Evolutionary conservation across 2,888 invertebrate species (phyloP), one percentile per base, ranked within the genome.

Genomic region (Amphipyra tragopoginis): DNA sequence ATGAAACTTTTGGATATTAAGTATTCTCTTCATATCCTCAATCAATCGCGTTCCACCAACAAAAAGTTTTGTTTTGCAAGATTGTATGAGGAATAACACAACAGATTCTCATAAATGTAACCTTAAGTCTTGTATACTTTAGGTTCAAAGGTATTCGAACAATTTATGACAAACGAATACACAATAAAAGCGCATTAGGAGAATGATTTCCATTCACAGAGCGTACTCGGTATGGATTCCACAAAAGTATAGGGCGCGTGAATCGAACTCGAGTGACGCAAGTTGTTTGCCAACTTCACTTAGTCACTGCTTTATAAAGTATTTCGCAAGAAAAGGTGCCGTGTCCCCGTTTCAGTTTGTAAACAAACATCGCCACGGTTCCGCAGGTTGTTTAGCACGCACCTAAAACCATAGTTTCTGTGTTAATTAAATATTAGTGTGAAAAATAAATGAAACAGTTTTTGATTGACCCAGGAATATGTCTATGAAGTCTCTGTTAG

Each of bases 221-320:
- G 26, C 48, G 49, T 55, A 58, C 63, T 59, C 48, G 40, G 52
- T 65, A 49, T 54, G 21, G 49, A 63, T 70, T 59, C 64, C 56
- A 59, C 70, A 61, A 62, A 64, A 65, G 64, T 66, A 55, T 65
- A 57, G 74, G 69, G 65, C 72, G 57, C 58, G 54, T 56, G 65
- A 59, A 53, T 68, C 68, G 54, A 50, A 52, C 73, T 65, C 63
- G 61, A 59, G 72, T 92, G 90, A 92, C 90, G 90, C 87, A 92
- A 92, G 82, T 86, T 91, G 92, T 93, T 93, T 91, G 90, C 87
- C 81, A 82, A 88, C 86, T 84, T 82, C 80, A 86, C 88, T 90
- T 90, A 90, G 88, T 92, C 89, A 89, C 85, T 84, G 75, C 81
- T 83, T 85, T 72, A 66, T 73, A 79, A 74, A 84, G 81, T 88